phyloP scores from a whole-genome alignment of 2,113 vertebrate species.

The Machaerirhynchus nigripectus region DNA sequence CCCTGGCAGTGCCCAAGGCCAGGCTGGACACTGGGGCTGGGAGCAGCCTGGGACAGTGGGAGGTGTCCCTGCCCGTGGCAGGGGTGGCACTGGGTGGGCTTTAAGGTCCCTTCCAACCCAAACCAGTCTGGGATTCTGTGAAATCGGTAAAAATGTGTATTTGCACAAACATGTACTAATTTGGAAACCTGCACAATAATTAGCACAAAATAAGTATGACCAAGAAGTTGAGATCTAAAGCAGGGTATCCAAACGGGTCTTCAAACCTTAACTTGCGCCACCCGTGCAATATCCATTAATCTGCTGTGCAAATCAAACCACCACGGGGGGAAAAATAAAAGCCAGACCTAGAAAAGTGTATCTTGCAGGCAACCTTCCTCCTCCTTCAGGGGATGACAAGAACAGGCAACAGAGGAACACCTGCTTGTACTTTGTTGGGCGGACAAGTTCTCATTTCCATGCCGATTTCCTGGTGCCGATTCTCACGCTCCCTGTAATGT shows the following conservation, averaged over 20 bases:
- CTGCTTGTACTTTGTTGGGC: neutral
- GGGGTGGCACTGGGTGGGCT: rapidly evolving
- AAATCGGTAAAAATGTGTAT: neutral
- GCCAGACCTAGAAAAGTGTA: rapidly evolving
- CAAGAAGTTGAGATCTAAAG: neutral
- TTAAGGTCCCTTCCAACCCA: neutral
- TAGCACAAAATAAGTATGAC: neutral
- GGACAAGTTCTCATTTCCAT: neutral
- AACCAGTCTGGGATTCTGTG: neutral
- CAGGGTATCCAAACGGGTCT: neutral
- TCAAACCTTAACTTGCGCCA: neutral
- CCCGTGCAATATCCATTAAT: neutral
- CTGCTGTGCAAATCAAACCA: neutral
- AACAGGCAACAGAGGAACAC: neutral
- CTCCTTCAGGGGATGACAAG: neutral
- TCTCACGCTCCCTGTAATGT: neutral
- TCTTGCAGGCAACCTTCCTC: neutral
- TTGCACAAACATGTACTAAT: neutral
- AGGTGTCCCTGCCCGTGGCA: neutral
- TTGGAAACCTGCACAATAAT: neutral
- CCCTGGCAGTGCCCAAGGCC: neutral
- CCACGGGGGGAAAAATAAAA: rapidly evolving
- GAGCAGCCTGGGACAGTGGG: rapidly evolving
- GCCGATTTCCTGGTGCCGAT: neutral
- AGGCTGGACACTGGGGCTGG: rapidly evolving